Conservation (phyloP, 64 coral and sea anemone species). For the Stylophora pistillata region DNA sequence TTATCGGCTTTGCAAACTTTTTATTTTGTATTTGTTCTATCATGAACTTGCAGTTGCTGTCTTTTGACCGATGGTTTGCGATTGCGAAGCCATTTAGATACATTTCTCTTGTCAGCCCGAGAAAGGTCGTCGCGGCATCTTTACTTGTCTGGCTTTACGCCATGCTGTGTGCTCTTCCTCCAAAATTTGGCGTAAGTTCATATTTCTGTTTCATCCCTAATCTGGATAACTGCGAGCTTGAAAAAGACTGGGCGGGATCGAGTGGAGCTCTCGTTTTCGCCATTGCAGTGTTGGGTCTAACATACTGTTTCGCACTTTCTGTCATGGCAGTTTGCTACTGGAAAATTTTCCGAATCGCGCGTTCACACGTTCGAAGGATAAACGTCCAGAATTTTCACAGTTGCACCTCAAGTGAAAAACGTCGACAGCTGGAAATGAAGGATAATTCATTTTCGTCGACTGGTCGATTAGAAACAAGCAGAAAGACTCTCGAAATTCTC, state of each 20-base stretch:
- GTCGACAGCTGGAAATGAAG: background rate
- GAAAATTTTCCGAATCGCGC: slow-evolving; percentile 63
- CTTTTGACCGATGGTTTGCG: slow-evolving; percentile 67
- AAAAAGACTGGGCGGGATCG: slow-evolving; percentile 58
- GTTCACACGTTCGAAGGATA: slow-evolving; percentile 46
- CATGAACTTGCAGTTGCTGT: slow-evolving; percentile 56
- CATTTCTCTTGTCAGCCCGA: slow-evolving; percentile 28
- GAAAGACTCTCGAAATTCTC: background rate
- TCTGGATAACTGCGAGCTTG: slow-evolving; percentile 45
- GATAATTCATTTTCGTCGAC: background rate
- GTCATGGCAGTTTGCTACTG: slow-evolving; percentile 57
- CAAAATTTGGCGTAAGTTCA: slow-evolving; percentile 58
- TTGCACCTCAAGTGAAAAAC: too few relatives aligned
- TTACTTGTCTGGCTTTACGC: slow-evolving; percentile 44
- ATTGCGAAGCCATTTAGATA: slow-evolving; percentile 59
- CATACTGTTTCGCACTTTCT: slow-evolving; percentile 39
- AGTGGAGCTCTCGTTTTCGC: slow-evolving; percentile 20
- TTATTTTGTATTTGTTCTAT: slow-evolving; percentile 73
- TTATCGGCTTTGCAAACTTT: slow-evolving; percentile 59
- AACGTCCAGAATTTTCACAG: background rate
- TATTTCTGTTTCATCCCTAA: slow-evolving; percentile 70
- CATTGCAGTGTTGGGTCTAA: slow-evolving; percentile 52
- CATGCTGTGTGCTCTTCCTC: slow-evolving; percentile 38
- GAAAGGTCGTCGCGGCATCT: slow-evolving; percentile 16
- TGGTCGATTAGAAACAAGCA: background rate